phyloP scores from a whole-genome alignment of 2,888 invertebrate genomes.

The Limnephilus auricula region DNA sequence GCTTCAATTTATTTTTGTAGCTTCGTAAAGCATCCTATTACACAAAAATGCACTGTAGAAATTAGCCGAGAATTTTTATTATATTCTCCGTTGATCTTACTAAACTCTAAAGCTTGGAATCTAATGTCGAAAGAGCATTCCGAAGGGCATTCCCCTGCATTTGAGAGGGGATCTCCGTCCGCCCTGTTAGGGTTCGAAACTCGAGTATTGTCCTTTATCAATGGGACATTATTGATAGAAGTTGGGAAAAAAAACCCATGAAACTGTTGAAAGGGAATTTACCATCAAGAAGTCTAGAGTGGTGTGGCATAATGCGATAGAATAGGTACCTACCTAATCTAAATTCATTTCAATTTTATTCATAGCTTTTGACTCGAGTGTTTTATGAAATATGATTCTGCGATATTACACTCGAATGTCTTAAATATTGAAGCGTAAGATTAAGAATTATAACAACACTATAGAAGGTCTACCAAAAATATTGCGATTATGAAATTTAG shows the following conservation, averaged over 20 bases:
- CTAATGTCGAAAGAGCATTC: not conserved
- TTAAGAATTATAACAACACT: too few relatives aligned
- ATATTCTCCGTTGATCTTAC: not conserved
- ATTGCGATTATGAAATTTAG: too few relatives aligned
- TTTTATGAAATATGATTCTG: too few relatives aligned
- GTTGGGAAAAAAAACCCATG: constrained; percentile 7
- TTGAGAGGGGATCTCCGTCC: not conserved
- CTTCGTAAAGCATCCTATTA: not conserved
- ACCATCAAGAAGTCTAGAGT: constrained; percentile 7
- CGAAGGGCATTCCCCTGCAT: not conserved
- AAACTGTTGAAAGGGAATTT: constrained; percentile 16
- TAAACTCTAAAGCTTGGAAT: not conserved
- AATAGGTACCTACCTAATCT: not conserved
- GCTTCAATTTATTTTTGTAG: not conserved
- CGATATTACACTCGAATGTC: too few relatives aligned
- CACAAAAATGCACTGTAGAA: not conserved
- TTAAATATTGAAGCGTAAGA: too few relatives aligned
- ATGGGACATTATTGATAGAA: constrained; percentile 29
- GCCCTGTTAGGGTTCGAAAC: not conserved
- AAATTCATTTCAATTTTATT: not conserved
- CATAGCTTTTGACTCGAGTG: not conserved
- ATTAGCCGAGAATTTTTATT: not conserved
- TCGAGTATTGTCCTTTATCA: constrained; percentile 12
- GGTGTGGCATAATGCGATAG: not conserved
- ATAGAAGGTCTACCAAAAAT: too few relatives aligned